A percentile compares a stretch with the other conserved stretches of the same genome.
These are phyloP conservation scores for Meloidogyne hapla DNA, from an alignment of 1,140 invertebrate genomes.

Conservation along the genomic window DNA sequence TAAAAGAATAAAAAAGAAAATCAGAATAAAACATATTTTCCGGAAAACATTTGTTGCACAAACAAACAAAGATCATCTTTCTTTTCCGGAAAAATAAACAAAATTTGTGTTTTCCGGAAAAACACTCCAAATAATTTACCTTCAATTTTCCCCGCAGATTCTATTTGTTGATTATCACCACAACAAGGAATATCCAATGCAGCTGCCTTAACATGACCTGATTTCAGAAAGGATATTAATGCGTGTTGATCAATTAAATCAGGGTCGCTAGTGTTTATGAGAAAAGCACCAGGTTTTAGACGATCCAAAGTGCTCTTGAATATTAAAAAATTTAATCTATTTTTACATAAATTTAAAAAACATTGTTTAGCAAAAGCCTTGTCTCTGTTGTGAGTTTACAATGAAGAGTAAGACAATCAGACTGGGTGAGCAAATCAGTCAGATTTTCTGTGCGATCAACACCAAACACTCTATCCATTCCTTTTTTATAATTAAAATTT, in stretches of 20 bases:
- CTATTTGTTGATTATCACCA: not conserved
- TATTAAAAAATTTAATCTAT: constrained; percentile 9
- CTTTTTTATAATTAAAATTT: constrained; percentile 32
- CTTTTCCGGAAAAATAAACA: too few species aligned
- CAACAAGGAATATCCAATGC: constrained; percentile 82
- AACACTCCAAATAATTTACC: too few species aligned
- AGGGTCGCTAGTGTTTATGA: constrained; percentile 93
- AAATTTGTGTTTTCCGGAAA: too few species aligned
- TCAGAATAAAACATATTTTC: too few species aligned
- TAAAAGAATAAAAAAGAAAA: too few species aligned
- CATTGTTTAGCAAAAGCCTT: constrained; percentile 91
- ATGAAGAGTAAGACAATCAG: constrained; percentile 93
- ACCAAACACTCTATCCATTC: constrained; percentile 88
- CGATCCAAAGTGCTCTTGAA: constrained; percentile 75
- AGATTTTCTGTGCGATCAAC: constrained; percentile 89
- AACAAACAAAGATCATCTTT: too few species aligned
- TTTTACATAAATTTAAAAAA: not conserved
- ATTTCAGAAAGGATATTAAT: constrained; percentile 88
- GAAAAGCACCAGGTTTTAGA: constrained; percentile 95
- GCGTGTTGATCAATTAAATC: constrained; percentile 95
- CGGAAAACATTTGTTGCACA: too few species aligned
- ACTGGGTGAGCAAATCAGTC: constrained; percentile 88
- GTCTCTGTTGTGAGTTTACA: constrained; percentile 96
- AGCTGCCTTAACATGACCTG: constrained; percentile 92
- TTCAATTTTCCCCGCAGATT: not conserved